These are phyloP conservation scores for Aphaenogaster ashmeadi DNA, from an alignment of 1,140 invertebrate species.

Conservation along the genomic window DNA sequence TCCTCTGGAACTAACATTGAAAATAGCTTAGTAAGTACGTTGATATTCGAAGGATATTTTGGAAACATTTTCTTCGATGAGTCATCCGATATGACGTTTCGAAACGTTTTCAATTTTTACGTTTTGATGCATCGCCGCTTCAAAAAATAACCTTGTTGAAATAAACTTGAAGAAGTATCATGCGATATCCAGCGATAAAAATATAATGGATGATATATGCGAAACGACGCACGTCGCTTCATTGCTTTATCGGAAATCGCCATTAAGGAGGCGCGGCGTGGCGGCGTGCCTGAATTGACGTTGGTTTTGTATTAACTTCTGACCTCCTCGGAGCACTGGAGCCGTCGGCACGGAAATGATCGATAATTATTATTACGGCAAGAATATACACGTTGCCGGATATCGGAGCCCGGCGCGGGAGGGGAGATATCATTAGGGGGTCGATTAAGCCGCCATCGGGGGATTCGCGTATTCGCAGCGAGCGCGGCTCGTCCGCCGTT, in stretches of 20 bases:
- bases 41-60: slow-evolving; percentile 65
- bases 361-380: slow-evolving; percentile 71
- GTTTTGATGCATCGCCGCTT: not conserved
- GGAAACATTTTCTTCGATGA: slow-evolving; percentile 60
- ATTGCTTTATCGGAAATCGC: slow-evolving; percentile 25
- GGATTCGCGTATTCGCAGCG: slow-evolving; percentile 67
- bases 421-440: slow-evolving; percentile 69
- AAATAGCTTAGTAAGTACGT: slow-evolving; percentile 18
- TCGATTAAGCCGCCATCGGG: slow-evolving; percentile 59
- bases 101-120: not conserved
- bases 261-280: slow-evolving; percentile 2
- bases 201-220: slow-evolving; percentile 26
- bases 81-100: not conserved
- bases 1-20: slow-evolving; percentile 54
- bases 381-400: slow-evolving; percentile 62
- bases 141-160: not conserved
- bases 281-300: slow-evolving; percentile 49
- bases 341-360: slow-evolving; percentile 69
- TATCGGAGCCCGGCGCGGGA: slow-evolving; percentile 50
- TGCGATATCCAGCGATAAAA: not conserved
- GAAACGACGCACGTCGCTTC: slow-evolving; percentile 9
- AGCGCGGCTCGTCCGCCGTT: slow-evolving; percentile 36
- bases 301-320: slow-evolving; percentile 75
- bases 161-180: not conserved
- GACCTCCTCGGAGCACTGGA: slow-evolving; percentile 41